Percentiles rank a stretch among this genome's conserved stretches.
phyloP scores from a whole-genome alignment of 1,140 invertebrate genomes.

The Leptinotarsa undecemlineata region DNA sequence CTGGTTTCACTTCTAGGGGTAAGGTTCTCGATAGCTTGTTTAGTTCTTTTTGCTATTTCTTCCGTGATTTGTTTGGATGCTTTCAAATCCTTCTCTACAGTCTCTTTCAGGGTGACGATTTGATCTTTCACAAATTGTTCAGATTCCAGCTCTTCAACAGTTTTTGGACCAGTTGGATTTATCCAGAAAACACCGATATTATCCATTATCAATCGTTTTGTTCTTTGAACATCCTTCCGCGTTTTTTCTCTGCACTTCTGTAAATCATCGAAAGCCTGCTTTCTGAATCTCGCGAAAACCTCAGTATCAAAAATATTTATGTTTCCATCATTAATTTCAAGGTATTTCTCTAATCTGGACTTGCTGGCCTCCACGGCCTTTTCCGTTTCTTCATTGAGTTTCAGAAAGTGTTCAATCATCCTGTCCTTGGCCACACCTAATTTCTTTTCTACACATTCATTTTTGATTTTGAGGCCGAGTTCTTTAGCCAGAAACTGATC shows the following conservation, averaged over 20 bases:
- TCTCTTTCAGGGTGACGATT: not conserved
- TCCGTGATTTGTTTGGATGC: not conserved
- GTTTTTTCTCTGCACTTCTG: not conserved
- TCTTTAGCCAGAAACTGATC: not conserved
- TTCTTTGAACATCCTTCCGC: not conserved
- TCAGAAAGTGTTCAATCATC: not conserved
- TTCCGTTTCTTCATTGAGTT: not conserved
- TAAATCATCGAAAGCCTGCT: not conserved
- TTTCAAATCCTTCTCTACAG: not conserved
- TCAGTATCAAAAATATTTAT: not conserved
- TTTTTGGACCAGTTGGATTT: slow-evolving; percentile 2
- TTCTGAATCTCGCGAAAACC: not conserved
- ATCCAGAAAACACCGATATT: slow-evolving; percentile 3
- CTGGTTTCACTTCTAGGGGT: not conserved
- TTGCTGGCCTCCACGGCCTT: not conserved
- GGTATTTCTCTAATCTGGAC: not conserved
- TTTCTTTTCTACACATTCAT: not conserved
- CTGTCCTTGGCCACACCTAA: not conserved
- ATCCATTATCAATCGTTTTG: not conserved
- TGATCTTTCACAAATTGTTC: not conserved
- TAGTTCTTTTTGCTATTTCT: not conserved
- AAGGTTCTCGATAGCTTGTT: not conserved
- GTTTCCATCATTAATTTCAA: not conserved
- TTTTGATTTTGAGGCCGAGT: not conserved
- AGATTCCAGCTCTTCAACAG: not conserved